A percentile compares a stretch with the other conserved stretches of the same genome.
phyloP scores from a whole-genome alignment of 2,113 vertebrate genomes.

The Aegotheles bennettii region DNA sequence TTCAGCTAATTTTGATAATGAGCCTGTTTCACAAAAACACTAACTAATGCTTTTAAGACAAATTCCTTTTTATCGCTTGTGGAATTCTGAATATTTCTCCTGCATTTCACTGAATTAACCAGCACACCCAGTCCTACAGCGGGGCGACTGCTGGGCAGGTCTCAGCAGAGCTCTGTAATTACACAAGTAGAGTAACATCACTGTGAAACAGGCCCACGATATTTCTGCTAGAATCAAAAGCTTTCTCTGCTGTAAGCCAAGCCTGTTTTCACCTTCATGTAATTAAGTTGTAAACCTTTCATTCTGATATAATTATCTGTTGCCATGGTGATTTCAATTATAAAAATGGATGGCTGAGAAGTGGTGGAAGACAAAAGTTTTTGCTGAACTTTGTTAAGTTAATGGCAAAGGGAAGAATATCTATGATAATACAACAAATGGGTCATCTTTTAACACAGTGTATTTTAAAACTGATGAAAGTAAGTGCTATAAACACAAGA shows the following conservation, averaged over 20 bases:
- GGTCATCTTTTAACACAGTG: neutral
- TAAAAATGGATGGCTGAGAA: neutral
- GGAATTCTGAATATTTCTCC: neutral
- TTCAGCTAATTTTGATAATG: neutral
- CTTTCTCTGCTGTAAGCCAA: neutral
- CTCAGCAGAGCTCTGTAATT: neutral
- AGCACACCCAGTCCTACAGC: rapidly evolving
- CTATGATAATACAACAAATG: neutral
- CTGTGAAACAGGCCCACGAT: neutral
- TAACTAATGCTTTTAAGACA: neutral
- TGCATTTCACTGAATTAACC: neutral
- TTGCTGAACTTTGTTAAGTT: neutral
- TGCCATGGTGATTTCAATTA: conserved; percentile 45
- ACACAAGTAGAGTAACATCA: neutral
- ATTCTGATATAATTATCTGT: conserved; percentile 17
- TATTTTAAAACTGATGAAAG: neutral
- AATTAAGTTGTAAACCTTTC: conserved; percentile 34
- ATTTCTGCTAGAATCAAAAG: neutral
- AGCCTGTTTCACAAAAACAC: neutral
- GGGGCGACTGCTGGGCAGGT: neutral
- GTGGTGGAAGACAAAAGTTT: conserved; percentile 19
- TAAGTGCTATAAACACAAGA: neutral
- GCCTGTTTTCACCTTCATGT: neutral
- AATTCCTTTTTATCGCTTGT: neutral
- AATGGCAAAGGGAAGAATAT: neutral